These are phyloP conservation scores for Parazoanthus darwini DNA, from an alignment of 92 coral and sea anemone species.

Conservation along the genomic window DNA sequence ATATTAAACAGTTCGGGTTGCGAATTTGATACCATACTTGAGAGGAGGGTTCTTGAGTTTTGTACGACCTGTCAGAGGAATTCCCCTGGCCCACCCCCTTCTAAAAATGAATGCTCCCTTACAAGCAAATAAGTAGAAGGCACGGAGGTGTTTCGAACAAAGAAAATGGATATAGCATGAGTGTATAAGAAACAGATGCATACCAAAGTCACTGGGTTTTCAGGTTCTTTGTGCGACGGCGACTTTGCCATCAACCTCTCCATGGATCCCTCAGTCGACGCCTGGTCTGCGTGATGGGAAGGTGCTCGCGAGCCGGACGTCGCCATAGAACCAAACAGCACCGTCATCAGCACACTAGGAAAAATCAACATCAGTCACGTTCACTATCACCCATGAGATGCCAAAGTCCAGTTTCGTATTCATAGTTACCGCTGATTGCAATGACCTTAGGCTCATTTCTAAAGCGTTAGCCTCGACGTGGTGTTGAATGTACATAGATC, in stretches of 20 bases:
- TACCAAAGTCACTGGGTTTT: constrained; percentile 28
- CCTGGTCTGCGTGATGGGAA: constrained; percentile 60
- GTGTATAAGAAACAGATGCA: not conserved
- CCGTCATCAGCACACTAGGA: constrained; percentile 88
- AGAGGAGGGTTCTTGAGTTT: too few relatives aligned
- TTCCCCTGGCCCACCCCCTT: too few relatives aligned
- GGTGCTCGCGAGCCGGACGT: constrained; percentile 81
- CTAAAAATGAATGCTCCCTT: not conserved
- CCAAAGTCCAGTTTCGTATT: not conserved
- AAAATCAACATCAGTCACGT: not conserved
- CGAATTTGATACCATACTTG: too few relatives aligned
- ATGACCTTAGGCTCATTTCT: too few relatives aligned
- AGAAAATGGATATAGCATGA: not conserved
- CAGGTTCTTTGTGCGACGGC: not conserved
- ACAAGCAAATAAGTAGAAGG: not conserved
- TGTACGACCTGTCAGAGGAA: too few relatives aligned
- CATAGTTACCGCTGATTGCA: too few relatives aligned
- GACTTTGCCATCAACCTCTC: constrained; percentile 61
- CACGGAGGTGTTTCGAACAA: not conserved
- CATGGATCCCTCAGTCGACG: constrained; percentile 54
- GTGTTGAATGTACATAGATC: too few relatives aligned
- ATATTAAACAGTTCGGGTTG: too few relatives aligned
- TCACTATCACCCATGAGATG: not conserved
- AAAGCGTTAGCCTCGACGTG: too few relatives aligned
- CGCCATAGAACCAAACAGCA: constrained; percentile 86